Evolutionary conservation across 2,888 invertebrate species (phyloP).

Genomic region (Perizoma affinitatum): DNA sequence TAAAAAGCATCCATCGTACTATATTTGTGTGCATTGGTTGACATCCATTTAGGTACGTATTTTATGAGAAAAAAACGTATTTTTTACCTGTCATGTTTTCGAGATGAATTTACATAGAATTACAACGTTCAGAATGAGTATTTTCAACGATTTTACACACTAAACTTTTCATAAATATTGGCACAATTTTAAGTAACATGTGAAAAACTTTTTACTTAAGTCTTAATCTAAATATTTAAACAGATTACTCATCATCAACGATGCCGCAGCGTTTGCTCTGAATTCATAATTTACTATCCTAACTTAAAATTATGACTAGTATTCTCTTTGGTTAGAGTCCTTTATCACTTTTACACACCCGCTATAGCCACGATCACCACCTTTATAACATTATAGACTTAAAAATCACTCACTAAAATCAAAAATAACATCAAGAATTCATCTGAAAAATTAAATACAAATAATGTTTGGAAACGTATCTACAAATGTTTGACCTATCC

Average conservation of each 20-base stretch:
- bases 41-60: constrained; percentile 1
- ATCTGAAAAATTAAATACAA: constrained; percentile 6
- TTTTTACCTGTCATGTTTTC: constrained; percentile 4
- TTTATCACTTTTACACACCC: constrained; percentile 28
- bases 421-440: constrained; percentile 12
- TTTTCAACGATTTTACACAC: constrained; percentile 11
- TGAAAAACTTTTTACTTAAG: constrained; percentile 19
- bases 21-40: constrained; percentile 16
- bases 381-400: constrained; percentile 8
- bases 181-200: constrained; percentile 29
- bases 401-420: constrained; percentile 19
- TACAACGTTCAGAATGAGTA: constrained; percentile 22
- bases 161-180: constrained; percentile 16
- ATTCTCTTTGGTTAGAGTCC: constrained; percentile 38
- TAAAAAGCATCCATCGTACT: constrained; percentile 2
- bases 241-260: constrained; percentile 13
- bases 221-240: constrained; percentile 19
- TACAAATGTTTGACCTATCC: not conserved
- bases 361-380: constrained; percentile 27
- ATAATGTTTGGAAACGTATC: constrained; percentile 13
- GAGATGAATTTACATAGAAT: not conserved
- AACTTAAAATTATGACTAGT: constrained; percentile 38
- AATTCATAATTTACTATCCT: constrained; percentile 21
- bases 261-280: constrained; percentile 29
- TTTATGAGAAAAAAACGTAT: not conserved